These are phyloP conservation scores for Macrobrachium rosenbergii DNA, from an alignment of 1,140 invertebrate genomes.

Conservation along the genomic window DNA sequence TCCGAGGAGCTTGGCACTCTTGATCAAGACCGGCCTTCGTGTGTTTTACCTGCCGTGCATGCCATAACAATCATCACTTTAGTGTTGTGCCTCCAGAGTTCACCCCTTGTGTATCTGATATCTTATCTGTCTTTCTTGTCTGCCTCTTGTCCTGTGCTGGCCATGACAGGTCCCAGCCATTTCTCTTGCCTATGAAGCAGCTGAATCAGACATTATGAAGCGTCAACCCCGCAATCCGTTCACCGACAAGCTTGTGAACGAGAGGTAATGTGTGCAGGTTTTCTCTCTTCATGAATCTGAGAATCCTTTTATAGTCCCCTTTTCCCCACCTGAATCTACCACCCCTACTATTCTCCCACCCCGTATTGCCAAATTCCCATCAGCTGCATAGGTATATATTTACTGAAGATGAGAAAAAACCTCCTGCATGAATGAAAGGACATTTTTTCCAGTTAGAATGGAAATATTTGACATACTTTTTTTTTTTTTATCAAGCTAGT, in stretches of 20 bases:
- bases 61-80: constrained; percentile 51
- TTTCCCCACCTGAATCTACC: neutral
- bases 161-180: constrained; percentile 75
- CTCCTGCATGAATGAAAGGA: no score
- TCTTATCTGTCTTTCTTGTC: constrained; percentile 66
- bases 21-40: constrained; percentile 47
- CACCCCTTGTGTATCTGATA: constrained; percentile 50
- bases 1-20: constrained; percentile 38
- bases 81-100: constrained; percentile 58
- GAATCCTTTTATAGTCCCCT: constrained; percentile 34
- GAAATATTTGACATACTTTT: no score
- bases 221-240: constrained; percentile 78
- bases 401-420: no score
- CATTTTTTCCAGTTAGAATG: no score
- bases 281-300: constrained; percentile 33
- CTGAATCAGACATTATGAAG: constrained; percentile 82
- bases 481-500: no score
- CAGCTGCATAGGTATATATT: no score
- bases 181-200: constrained; percentile 79
- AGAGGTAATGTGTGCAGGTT: constrained; percentile 72
- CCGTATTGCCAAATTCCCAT: no score
- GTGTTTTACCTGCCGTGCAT: constrained; percentile 57
- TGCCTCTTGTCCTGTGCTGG: constrained; percentile 53
- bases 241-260: constrained; percentile 79
- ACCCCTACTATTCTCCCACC: constrained; percentile 7